Evolutionary conservation across 2,113 vertebrate genomes (phyloP).

Genomic region (Podarcis raffonei): DNA sequence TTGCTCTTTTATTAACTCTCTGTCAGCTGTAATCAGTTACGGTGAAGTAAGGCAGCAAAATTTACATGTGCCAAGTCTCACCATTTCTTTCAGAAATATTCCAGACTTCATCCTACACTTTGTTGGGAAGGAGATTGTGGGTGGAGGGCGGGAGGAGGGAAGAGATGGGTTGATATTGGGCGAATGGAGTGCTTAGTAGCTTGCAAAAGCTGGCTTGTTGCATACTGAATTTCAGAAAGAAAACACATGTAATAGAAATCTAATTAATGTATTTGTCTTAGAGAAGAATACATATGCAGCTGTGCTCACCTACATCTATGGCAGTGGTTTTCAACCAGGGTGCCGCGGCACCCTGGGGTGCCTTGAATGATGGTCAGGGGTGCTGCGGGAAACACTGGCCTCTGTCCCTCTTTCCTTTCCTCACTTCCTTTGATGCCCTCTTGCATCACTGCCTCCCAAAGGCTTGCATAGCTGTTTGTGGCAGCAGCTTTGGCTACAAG

Average conservation of each 20-base stretch:
- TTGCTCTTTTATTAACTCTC: slow-evolving; percentile 94
- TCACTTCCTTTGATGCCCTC: too few relatives aligned
- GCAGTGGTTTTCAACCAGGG: too few relatives aligned
- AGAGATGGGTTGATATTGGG: neutral
- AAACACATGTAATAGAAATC: neutral
- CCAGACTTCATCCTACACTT: slow-evolving; percentile 39
- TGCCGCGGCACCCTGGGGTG: too few relatives aligned
- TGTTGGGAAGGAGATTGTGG: neutral
- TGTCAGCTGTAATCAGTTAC: slow-evolving; percentile 89
- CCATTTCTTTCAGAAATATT: slow-evolving; percentile 42
- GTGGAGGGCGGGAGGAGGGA: neutral
- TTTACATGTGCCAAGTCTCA: slow-evolving; percentile 77
- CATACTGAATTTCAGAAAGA: neutral
- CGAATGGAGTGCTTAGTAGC: neutral
- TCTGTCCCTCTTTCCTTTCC: too few relatives aligned
- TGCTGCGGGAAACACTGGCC: too few relatives aligned
- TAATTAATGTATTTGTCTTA: neutral
- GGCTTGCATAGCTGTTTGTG: too few relatives aligned
- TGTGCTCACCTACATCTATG: neutral
- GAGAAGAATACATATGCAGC: neutral
- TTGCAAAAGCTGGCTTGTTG: slow-evolving; percentile 1
- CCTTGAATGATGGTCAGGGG: too few relatives aligned
- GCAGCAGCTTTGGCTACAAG: too few relatives aligned
- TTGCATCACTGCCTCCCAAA: too few relatives aligned
- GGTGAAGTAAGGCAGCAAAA: slow-evolving; percentile 92